Evolutionary conservation across 2,113 vertebrate species (phyloP).

Genomic region (Monopterus albus): DNA sequence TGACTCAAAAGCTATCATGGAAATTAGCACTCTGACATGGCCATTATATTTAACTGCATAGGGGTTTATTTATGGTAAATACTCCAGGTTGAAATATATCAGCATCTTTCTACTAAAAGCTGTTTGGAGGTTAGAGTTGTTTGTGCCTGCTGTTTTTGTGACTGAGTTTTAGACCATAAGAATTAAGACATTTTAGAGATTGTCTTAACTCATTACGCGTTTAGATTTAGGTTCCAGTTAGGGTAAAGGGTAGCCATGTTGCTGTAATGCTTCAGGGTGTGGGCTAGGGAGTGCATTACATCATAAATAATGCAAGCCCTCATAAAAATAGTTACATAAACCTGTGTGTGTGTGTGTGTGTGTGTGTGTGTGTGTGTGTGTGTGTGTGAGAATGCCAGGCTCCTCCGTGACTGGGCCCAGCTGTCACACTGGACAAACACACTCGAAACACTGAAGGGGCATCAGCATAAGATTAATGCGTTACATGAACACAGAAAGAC

Average conservation of each 20-base stretch:
- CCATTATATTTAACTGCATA: too few species aligned
- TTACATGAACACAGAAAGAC: not conserved
- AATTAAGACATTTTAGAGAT: not conserved
- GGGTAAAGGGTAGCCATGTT: not conserved
- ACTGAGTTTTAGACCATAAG: not conserved
- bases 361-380: not conserved
- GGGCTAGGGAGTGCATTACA: not conserved
- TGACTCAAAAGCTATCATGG: too few species aligned
- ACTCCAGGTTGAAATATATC: not conserved
- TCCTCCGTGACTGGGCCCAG: not conserved
- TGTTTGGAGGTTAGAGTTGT: not conserved
- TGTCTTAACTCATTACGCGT: not conserved
- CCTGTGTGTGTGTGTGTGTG: not conserved
- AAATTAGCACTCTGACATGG: too few species aligned
- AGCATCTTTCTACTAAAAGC: not conserved
- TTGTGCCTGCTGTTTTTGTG: not conserved
- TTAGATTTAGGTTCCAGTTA: not conserved
- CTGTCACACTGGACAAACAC: constrained; percentile 8
- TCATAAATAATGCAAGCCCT: constrained; percentile 31
- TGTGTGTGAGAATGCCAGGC: not conserved
- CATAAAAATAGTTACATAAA: constrained; percentile 23
- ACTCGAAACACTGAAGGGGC: not conserved
- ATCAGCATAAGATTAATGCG: not conserved
- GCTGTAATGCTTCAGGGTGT: not conserved
- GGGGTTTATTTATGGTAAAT: not conserved